Conservation (phyloP, 2,888 invertebrate genomes). For the Spatulosminthurus flaviceps region DNA sequence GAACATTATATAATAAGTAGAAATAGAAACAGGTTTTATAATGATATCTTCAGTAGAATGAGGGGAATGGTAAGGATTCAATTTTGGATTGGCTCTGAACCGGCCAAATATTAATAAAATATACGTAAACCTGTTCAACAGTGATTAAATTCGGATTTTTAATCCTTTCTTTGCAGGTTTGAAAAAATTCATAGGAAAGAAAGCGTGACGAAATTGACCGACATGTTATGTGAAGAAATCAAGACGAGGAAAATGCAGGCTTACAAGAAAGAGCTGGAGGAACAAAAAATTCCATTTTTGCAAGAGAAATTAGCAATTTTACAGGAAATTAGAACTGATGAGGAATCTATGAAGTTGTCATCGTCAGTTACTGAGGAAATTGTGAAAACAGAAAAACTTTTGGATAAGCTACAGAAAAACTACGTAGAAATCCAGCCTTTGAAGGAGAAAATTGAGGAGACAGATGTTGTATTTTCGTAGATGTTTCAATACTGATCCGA, state of each 20-base stretch:
- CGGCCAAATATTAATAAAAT: too few relatives aligned
- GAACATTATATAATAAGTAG: too few relatives aligned
- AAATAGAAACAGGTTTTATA: too few relatives aligned
- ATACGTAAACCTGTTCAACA: background rate
- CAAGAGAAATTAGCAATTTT: constrained; percentile 78
- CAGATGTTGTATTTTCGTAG: constrained; percentile 24
- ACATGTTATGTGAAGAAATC: constrained; percentile 77
- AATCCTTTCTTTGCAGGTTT: constrained; percentile 22
- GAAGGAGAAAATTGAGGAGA: constrained; percentile 14
- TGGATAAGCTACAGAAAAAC: constrained; percentile 42
- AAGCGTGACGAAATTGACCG: constrained; percentile 71
- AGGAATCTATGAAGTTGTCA: constrained; percentile 66
- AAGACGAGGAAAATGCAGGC: constrained; percentile 73
- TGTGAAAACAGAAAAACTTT: constrained; percentile 30
- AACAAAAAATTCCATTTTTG: constrained; percentile 78
- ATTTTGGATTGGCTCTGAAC: too few relatives aligned
- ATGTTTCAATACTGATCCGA: background rate
- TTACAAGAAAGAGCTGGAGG: constrained; percentile 75
- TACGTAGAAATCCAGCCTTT: constrained; percentile 41
- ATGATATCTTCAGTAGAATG: too few relatives aligned
- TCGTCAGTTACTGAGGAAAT: constrained; percentile 60
- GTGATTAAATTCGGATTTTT: background rate
- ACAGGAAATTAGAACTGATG: constrained; percentile 79
- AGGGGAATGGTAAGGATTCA: too few relatives aligned
- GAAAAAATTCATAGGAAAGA: constrained; percentile 11